These are phyloP conservation scores for Anastatus disparis DNA, from an alignment of 1,140 invertebrate species.

Conservation along the genomic window DNA sequence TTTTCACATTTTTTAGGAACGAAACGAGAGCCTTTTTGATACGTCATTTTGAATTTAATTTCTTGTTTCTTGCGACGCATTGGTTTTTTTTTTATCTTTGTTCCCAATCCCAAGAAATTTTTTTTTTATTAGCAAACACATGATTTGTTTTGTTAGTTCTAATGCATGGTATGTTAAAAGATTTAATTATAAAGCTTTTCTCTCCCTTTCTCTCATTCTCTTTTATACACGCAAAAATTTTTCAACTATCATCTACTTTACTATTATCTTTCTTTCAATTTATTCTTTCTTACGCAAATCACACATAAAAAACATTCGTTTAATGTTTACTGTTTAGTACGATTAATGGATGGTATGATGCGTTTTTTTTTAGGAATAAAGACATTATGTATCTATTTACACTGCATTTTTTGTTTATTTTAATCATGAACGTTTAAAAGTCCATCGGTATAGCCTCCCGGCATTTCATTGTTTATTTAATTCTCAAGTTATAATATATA, in stretches of 20 bases:
- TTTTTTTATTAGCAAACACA: slow-evolving; percentile 18
- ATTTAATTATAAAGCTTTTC: slow-evolving; percentile 9
- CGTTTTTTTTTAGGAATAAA: slow-evolving; percentile 41
- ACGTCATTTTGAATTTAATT: slow-evolving; percentile 37
- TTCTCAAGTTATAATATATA: slow-evolving; percentile 24
- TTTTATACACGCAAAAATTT: too few species aligned
- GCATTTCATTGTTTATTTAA: slow-evolving; percentile 13
- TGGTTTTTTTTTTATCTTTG: slow-evolving; percentile 23
- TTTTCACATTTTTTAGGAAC: slow-evolving; percentile 35
- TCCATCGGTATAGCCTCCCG: slow-evolving; percentile 13
- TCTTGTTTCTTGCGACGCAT: slow-evolving; percentile 24
- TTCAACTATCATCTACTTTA: slow-evolving; percentile 13
- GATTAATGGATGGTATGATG: slow-evolving; percentile 44
- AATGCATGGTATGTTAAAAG: slow-evolving; percentile 18
- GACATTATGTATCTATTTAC: slow-evolving; percentile 39
- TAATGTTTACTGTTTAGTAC: slow-evolving; percentile 35
- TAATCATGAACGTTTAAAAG: slow-evolving; percentile 22
- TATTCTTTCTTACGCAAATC: neutral
- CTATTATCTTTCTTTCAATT: slow-evolving; percentile 12
- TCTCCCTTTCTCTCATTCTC: too few species aligned
- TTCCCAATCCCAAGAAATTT: slow-evolving; percentile 32
- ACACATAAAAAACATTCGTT: slow-evolving; percentile 37
- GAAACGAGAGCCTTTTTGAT: slow-evolving; percentile 35
- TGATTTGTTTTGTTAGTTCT: slow-evolving; percentile 8
- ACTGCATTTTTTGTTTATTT: slow-evolving; percentile 14